These are phyloP conservation scores for Amphilophus citrinellus DNA, from an alignment of 2,113 vertebrate genomes.

Conservation along the genomic window DNA sequence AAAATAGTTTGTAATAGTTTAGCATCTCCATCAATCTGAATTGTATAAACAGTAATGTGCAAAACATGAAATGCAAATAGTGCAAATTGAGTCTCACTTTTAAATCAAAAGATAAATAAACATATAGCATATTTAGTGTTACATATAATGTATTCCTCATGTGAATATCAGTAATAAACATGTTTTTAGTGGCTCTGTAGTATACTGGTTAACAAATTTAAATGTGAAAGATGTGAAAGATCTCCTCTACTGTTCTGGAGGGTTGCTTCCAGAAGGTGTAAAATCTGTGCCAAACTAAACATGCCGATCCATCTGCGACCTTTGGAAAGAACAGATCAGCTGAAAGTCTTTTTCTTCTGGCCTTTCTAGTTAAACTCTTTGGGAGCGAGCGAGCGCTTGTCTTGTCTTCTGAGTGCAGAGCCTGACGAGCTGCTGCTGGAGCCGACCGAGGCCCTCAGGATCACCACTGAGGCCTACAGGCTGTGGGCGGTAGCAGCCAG, in stretches of 20 bases:
- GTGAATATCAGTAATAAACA: neutral
- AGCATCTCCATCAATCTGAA: neutral
- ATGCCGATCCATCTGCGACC: neutral
- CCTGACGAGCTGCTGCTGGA: slow-evolving; percentile 87
- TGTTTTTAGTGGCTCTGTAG: neutral
- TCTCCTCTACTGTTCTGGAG: neutral
- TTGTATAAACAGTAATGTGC: neutral
- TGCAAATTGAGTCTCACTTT: neutral
- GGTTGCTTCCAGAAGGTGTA: neutral
- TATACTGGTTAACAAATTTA: neutral
- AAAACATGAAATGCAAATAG: neutral
- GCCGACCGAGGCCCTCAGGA: slow-evolving; percentile 81
- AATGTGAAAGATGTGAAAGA: neutral
- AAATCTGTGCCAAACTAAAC: neutral
- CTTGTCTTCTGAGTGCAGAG: slow-evolving; percentile 87
- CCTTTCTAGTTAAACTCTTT: slow-evolving; percentile 81
- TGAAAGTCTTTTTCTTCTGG: neutral
- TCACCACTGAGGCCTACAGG: slow-evolving; percentile 88
- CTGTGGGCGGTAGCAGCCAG: slow-evolving; percentile 90
- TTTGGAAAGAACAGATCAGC: neutral
- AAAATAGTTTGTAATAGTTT: too few relatives aligned
- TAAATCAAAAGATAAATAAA: neutral
- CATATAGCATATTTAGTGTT: neutral
- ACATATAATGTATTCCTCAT: neutral
- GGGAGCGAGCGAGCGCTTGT: slow-evolving; percentile 85